Conservation (phyloP, 2,113 vertebrate genomes). For the Hiodon tergisus region DNA sequence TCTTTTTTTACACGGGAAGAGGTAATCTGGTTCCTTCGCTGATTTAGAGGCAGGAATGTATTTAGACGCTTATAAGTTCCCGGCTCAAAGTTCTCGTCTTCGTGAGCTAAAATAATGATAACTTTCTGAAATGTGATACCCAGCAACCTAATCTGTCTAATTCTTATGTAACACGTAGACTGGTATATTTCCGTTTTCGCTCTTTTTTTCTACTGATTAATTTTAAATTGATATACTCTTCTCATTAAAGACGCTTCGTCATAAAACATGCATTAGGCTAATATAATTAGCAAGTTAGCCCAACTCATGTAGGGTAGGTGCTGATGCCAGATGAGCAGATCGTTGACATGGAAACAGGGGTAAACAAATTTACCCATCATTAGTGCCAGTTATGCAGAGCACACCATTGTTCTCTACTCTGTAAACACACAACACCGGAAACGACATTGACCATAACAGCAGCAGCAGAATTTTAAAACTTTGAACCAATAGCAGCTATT, state of each 20-base stretch:
- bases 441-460: not conserved
- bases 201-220: not conserved
- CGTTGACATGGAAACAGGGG: not conserved
- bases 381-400: not conserved
- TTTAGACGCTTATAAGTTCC: constrained; percentile 39
- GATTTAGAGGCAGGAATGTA: constrained; percentile 38
- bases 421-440: not conserved
- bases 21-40: constrained; percentile 18
- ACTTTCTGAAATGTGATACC: not conserved
- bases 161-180: no score
- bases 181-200: not conserved
- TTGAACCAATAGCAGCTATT: no score
- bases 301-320: not conserved
- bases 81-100: constrained; percentile 25
- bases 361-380: constrained; percentile 6
- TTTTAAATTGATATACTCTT: not conserved
- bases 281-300: not conserved
- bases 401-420: not conserved
- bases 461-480: no score
- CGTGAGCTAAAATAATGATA: constrained; percentile 24
- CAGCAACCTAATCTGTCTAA: no score
- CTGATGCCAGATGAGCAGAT: not conserved
- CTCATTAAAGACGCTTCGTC: not conserved
- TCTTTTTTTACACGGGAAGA: constrained; percentile 4
- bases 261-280: not conserved